Base-by-base conservation (phyloP, 2,888 invertebrate species). In the Opisthograptis luteolata region DNA sequence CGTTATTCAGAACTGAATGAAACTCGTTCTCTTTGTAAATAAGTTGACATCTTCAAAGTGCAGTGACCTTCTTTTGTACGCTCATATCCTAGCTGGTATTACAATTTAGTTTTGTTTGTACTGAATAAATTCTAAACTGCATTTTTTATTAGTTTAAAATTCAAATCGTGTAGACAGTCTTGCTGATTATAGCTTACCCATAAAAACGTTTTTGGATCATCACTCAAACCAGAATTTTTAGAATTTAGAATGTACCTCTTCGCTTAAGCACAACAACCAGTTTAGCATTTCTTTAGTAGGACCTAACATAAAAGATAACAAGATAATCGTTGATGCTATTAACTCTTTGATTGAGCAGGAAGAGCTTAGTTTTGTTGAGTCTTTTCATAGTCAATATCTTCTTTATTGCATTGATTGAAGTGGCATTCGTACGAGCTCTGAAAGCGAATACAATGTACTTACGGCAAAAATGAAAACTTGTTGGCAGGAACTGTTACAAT, bases 321-420 rank as follows among this genome's bases (percentile, higher is more conserved):
- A 24, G 13, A 22, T 17, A 31, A 9, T 25, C 39, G 19, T 15
- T 6, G 28, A 28, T 9, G 30, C 19, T 37, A 39, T 15, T 42
- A 35, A 24, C 25, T 32, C 44, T 35, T 51, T 51, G 44, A 51
- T 30, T 35, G 28, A n/a, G 36, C 50, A 44, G 50, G 50, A 51
- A 51, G 40, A 31, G 50, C 50, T 51, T 51, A 51, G 44, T 51
- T 51, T n/a, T n/a, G n/a, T n/a, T n/a, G n/a, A 24, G 50, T 44
- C 50, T 44, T 41, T 45, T 45, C 40, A 45, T 40, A 45, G 24
- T 40, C 35, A 45, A 51, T 51, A 41, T 31, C 14, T n/a, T 14
- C 37, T 44, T 50, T 22, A 44, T 37, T 31, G 32, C 31, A 30
- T 44, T 44, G 28, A 30, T 44, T 44, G 28, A 17, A 50, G 39